A percentile compares a stretch with the other conserved stretches of the same genome.
Conservation (phyloP, 2,113 vertebrate genomes). For the Cavia porcellus region DNA sequence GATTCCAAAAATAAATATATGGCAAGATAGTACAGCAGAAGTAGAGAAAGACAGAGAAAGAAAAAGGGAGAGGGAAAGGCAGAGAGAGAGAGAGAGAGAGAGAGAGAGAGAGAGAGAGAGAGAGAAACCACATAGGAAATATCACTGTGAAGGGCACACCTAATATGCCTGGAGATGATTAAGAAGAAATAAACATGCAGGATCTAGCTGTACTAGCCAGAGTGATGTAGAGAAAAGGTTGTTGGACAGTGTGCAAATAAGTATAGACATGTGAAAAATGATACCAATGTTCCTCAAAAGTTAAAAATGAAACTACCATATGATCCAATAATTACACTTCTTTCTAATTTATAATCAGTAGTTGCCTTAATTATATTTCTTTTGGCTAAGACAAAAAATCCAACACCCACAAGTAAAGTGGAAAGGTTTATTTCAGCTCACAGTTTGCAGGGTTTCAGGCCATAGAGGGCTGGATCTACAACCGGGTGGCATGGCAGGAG, state of each 20-base stretch:
- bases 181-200: neutral
- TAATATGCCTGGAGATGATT: neutral
- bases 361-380: neutral
- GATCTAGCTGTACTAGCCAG: neutral
- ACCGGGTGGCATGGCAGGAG: neutral
- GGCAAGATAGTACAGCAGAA: neutral
- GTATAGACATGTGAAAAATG: neutral
- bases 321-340: neutral
- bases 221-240: neutral
- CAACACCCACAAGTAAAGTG: neutral
- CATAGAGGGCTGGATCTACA: neutral
- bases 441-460: neutral
- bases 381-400: neutral
- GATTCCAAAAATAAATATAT: neutral
- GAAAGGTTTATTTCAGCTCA: neutral
- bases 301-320: neutral
- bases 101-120: neutral
- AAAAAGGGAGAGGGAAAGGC: no score
- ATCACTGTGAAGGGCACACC: neutral
- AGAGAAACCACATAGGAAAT: neutral
- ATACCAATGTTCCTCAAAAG: neutral
- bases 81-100: neutral
- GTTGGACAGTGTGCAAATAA: neutral
- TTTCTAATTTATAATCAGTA: neutral
- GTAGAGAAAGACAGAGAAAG: neutral